Evolutionary conservation across 2,797 vertebrate species (phyloP), one percentile per base, ranked within the genome.

Genomic region (Benthosema pterotum): DNA sequence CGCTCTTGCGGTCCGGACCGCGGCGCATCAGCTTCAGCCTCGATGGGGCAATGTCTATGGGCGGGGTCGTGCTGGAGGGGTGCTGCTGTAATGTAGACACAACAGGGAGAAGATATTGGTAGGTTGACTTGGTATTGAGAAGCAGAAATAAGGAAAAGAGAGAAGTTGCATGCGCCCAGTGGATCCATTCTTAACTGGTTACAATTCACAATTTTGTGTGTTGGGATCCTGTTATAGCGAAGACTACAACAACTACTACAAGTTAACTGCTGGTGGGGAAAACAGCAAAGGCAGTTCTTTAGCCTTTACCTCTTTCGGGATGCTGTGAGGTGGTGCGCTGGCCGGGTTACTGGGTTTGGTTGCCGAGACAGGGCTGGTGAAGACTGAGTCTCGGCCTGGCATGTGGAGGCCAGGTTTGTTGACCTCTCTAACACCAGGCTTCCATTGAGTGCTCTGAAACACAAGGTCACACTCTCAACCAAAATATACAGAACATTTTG

Each of bases 11-110:
- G 87, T 99, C 97, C 0, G 96, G 95, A 85, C 95, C 93, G 6
- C 96, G 96, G 7, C 97, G 95, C 92, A 97, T 98, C 91, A 98
- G 89, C 87, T 97, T 98, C n/a, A 99, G 90, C 78, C 97, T 95
- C 6, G 96, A 95, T 16, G 96, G 95, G 76, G 91, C 95, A 65
- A 98, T 97, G 92, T 99, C 98, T 52, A 99, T 95, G 45, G 97
- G 96, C 87, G 98, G 97, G 74, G 97, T 99, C 81, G 93, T 96
- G 92, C 96, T 98, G 88, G 95, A 96, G 75, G 95, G 94, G 75
- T 93, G 96, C 96, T 99, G 82, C 11, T 38, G 8, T 11, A 12
- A 48, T 13, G 60, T 15, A 11, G 13, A 53, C 15, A 17, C 3
- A 46, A 6, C 12, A 52, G 50, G 18, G 13, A 52, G 17, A 19